Percentiles rank a stretch among this genome's conserved stretches.
Conservation (phyloP, 2,113 vertebrate species). For the Callospermophilus lateralis region DNA sequence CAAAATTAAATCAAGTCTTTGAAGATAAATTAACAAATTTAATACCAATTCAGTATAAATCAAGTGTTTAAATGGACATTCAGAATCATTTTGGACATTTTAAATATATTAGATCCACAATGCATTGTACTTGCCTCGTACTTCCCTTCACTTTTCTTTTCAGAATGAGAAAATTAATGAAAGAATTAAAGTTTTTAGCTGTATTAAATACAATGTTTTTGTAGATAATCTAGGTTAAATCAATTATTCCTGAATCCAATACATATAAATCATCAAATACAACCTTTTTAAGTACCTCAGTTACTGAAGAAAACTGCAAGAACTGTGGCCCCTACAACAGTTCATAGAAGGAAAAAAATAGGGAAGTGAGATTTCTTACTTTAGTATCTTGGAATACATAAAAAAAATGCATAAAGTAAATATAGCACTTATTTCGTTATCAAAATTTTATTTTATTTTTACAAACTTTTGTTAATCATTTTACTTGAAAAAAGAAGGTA, state of each 20-base stretch:
- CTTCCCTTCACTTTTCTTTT: background rate
- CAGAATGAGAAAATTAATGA: constrained; percentile 10
- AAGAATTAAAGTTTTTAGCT: background rate
- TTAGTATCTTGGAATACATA: background rate
- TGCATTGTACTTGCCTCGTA: background rate
- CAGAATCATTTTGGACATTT: background rate
- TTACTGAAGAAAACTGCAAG: background rate
- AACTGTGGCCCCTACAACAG: background rate
- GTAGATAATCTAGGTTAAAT: background rate
- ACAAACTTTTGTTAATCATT: background rate
- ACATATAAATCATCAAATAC: background rate
- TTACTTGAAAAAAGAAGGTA: background rate
- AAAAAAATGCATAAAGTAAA: background rate
- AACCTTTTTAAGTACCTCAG: background rate
- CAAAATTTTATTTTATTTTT: constrained; percentile 28
- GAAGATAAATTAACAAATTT: background rate
- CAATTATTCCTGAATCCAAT: background rate
- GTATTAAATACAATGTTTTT: too few species aligned
- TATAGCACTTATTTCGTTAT: background rate
- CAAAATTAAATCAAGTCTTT: background rate
- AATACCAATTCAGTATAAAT: background rate
- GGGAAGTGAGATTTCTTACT: fast-evolving
- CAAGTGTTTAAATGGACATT: background rate
- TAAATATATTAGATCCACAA: background rate
- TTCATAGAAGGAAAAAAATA: background rate